Base-by-base conservation (phyloP, 2,888 invertebrate genomes). In the Dione juno region DNA sequence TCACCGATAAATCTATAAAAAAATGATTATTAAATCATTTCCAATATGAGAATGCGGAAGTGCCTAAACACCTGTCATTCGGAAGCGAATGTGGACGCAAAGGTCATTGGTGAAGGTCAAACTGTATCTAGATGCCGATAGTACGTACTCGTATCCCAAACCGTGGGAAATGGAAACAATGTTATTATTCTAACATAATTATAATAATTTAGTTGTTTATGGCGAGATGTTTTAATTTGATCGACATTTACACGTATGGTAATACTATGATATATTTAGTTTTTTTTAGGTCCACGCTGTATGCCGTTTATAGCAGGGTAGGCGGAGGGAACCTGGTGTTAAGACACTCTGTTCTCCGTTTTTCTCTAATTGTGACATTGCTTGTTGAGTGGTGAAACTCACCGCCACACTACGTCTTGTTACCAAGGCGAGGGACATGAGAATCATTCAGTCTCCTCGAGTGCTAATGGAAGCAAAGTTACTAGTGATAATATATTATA, bases 151-250 rank as follows among this genome's bases (percentile, higher is more conserved):
- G 82, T 85, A 87, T 85, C 87, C 88, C 81, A 84, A 83, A 82
- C 88, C 87, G 90, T 90, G 90, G 87, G 90, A 90, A 80, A 78
- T 37, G 74, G 72, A 81, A 68, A 86, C 88, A 89, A 88, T 88
- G 81, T 79, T 77, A 84, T 88, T 84, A 83, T 81, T 80, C 84
- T 88, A 85, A 87, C 84, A 84, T 87, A 87, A 89, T 87, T 86
- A 83, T 79, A 79, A 85, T 82, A 89, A 90, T 90, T 89, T 90
- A 89, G 87, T 85, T 80, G 82, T 84, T 83, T 79, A 84, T 81
- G n/a, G 76, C 78, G 76, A 54, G 54, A 16, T 48, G 14, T 57
- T 57, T 57, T 57, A 40, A 19, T 16, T 37, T 40, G 7, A 37
- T 3, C 19, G 1, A 40, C 11, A 11, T 40, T 40, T 40, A 40